Evolutionary conservation across 2,113 vertebrate genomes (phyloP).

Genomic region (Aythya baeri): DNA sequence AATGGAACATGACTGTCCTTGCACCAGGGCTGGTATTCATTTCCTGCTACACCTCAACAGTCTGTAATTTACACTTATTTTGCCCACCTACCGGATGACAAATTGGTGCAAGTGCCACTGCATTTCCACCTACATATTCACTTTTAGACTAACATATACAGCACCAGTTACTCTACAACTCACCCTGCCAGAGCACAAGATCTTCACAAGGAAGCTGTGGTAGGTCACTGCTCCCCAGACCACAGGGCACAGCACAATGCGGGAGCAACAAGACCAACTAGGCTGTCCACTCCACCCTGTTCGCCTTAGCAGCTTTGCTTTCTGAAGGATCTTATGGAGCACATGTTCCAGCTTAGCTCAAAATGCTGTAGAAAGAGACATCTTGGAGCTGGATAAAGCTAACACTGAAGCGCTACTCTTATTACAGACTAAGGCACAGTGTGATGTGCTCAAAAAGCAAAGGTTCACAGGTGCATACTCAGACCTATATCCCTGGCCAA

Average conservation of each 20-base stretch:
- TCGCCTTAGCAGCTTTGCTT: background rate
- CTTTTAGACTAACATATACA: background rate
- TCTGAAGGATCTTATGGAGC: background rate
- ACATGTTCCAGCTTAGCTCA: fast-evolving
- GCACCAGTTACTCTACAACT: background rate
- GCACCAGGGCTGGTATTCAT: background rate
- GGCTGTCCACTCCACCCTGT: background rate
- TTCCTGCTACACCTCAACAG: slow-evolving; percentile 46
- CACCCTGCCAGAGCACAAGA: background rate
- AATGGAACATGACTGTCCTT: background rate
- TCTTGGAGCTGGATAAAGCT: background rate
- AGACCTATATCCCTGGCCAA: background rate
- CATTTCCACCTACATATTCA: slow-evolving; percentile 51
- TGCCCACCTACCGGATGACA: slow-evolving; percentile 43
- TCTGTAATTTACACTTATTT: slow-evolving; percentile 38
- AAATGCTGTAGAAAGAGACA: background rate
- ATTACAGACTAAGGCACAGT: background rate
- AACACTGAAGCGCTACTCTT: background rate
- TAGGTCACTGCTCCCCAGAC: background rate
- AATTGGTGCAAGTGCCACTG: slow-evolving; percentile 33
- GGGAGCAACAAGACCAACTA: background rate
- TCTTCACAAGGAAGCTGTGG: background rate
- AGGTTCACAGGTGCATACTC: background rate
- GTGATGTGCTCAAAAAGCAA: background rate
- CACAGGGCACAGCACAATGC: background rate